These are phyloP conservation scores for Aphelinus atriplicis DNA, from an alignment of 1,140 invertebrate genomes.

Conservation along the genomic window DNA sequence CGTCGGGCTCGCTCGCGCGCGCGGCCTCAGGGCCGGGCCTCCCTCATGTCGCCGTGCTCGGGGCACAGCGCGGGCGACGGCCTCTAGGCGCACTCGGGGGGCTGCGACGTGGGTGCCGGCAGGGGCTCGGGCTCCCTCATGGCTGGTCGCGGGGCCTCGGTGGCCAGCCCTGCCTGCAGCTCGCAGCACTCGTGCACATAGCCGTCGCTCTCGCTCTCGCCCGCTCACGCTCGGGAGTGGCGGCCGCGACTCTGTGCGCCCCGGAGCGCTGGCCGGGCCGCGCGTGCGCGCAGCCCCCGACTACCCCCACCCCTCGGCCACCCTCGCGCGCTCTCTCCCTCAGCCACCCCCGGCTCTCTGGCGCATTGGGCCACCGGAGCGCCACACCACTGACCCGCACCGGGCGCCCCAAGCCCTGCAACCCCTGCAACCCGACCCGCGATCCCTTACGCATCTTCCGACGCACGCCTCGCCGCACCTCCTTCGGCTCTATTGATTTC, in stretches of 20 bases:
- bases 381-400: too few species aligned
- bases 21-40: too few species aligned
- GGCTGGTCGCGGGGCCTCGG: not conserved
- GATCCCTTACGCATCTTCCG: not conserved
- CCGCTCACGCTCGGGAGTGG: constrained; percentile 64
- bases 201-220: too few species aligned
- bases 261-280: constrained; percentile 47
- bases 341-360: too few species aligned
- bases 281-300: constrained; percentile 56
- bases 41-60: too few species aligned
- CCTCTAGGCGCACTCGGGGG: too few species aligned
- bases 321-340: too few species aligned
- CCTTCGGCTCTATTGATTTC: too few species aligned
- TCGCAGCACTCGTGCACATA: constrained; percentile 63
- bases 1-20: too few species aligned
- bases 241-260: constrained; percentile 58
- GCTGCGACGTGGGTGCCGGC: not conserved
- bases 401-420: not conserved
- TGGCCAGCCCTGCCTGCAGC: not conserved
- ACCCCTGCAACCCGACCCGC: not conserved
- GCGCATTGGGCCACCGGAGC: too few species aligned
- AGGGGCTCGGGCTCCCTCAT: not conserved
- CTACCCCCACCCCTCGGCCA: not conserved
- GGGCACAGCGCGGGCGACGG: too few species aligned
- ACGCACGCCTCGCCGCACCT: too few species aligned